Percentiles rank a stretch among this genome's conserved stretches.
Conservation (phyloP, 2,888 invertebrate species). For the Stictocephala bisonia region DNA sequence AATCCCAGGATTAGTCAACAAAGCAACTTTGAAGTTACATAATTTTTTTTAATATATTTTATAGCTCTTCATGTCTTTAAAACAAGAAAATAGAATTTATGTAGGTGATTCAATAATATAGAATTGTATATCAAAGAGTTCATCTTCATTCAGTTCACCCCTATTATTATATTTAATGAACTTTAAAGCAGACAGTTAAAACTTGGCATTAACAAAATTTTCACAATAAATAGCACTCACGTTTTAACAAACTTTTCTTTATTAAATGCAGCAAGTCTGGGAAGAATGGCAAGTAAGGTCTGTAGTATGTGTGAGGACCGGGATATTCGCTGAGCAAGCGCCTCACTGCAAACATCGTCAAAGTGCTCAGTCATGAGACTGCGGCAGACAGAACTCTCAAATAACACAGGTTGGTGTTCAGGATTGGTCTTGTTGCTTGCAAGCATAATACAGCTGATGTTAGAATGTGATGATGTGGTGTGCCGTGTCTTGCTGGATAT, state of each 20-base stretch:
- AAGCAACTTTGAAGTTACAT: too few relatives aligned
- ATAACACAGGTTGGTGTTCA: constrained; percentile 52
- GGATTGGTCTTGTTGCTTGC: constrained; percentile 47
- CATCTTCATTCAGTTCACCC: too few relatives aligned
- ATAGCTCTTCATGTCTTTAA: too few relatives aligned
- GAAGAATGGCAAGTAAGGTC: constrained; percentile 86
- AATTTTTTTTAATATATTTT: too few relatives aligned
- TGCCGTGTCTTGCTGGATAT: constrained; percentile 64
- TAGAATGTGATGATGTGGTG: constrained; percentile 2
- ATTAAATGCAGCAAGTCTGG: constrained; percentile 94
- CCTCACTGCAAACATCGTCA: constrained; percentile 80
- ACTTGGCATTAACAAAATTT: constrained; percentile 1
- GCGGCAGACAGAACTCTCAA: constrained; percentile 81
- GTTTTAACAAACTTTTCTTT: constrained; percentile 79
- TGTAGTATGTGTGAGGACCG: constrained; percentile 87
- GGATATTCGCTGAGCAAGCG: constrained; percentile 78
- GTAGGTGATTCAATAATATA: too few relatives aligned
- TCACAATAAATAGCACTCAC: constrained; percentile 34
- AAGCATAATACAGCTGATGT: constrained; percentile 43
- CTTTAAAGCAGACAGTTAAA: too few relatives aligned
- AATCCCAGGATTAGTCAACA: too few relatives aligned
- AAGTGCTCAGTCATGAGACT: constrained; percentile 86
- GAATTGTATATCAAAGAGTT: too few relatives aligned
- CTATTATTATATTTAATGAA: too few relatives aligned
- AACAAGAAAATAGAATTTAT: too few relatives aligned